phyloP scores from a whole-genome alignment of 2,113 vertebrate genomes.

The Brachypteracias leptosomus region DNA sequence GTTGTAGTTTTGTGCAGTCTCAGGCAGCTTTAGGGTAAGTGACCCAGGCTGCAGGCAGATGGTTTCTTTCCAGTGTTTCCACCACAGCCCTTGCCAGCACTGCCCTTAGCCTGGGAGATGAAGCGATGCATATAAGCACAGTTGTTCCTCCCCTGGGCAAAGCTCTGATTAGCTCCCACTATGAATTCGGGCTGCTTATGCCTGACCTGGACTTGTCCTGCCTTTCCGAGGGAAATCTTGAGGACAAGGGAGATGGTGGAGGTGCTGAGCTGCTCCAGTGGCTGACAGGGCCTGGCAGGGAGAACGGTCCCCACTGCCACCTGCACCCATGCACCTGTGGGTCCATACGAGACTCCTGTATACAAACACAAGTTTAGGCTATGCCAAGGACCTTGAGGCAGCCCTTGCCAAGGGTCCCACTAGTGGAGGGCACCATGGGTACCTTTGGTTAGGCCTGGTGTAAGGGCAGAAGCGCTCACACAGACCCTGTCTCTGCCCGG shows the following conservation, averaged over 20 bases:
- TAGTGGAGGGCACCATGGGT: background rate
- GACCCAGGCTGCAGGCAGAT: background rate
- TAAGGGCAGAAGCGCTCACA: background rate
- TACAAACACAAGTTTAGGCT: background rate
- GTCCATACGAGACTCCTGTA: background rate
- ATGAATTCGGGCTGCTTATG: background rate
- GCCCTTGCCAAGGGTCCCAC: background rate
- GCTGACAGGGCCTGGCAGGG: background rate
- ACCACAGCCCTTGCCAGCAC: background rate
- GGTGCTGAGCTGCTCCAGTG: background rate
- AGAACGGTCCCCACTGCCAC: background rate
- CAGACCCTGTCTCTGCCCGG: rapidly evolving
- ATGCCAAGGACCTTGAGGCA: background rate
- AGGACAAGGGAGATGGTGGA: background rate
- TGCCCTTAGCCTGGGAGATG: background rate
- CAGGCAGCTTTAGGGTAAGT: background rate
- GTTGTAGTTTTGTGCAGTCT: background rate
- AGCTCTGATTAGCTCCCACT: background rate
- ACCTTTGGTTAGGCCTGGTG: background rate
- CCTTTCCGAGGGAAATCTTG: background rate
- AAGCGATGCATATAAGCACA: rapidly evolving
- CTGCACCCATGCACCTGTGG: rapidly evolving
- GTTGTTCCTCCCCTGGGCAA: background rate
- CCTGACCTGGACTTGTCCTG: background rate
- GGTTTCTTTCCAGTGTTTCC: background rate